Base-by-base conservation (phyloP, 1,140 invertebrate species). In the Apis florea region DNA sequence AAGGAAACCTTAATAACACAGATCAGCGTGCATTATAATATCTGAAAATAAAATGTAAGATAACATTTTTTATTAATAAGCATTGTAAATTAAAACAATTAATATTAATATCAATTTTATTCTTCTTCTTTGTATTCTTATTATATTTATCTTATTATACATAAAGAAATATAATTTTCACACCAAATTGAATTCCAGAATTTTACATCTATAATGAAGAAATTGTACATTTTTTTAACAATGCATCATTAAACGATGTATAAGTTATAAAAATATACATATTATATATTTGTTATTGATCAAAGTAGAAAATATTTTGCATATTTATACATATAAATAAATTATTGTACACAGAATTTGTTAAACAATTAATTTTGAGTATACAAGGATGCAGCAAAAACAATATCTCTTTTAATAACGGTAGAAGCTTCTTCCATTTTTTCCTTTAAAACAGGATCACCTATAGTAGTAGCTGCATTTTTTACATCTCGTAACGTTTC, bases 311-410 rank as follows among this genome's bases (percentile, higher is more conserved):
- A 72, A 72, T 84, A 47, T 69, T 51, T 47, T 31, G 8, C 80
- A 67, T 54, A 64, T 75, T 79, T 61, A 81, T 77, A 54, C 6
- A 76, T 26, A 67, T 53, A 83, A 87, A 80, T 82, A 87, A 79
- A 85, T 82, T 58, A 66, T 70, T 85, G 51, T 82, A 79, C 10
- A 79, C 75, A 78, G 53, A 40, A 47, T 53, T 71, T 9, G 15
- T 80, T 73, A 21, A 51, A 66, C 6, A 15, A 54, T 89, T 85
- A 93, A 88, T 93, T 92, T 91, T 95, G 95, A 15, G 98, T 99
- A 90, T 99, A 99, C 21, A 99, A 94, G 94, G 98, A 99, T 31
- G 98, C 98, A 54, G 98, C 97, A 93, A 99, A 99, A 1, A 99
- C 99, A 91, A 99, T 99, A 92, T 99, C 99, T 86, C 99, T 94